phyloP scores from a whole-genome alignment of 2,888 invertebrate genomes.

The Sphaerophoria taeniata region DNA sequence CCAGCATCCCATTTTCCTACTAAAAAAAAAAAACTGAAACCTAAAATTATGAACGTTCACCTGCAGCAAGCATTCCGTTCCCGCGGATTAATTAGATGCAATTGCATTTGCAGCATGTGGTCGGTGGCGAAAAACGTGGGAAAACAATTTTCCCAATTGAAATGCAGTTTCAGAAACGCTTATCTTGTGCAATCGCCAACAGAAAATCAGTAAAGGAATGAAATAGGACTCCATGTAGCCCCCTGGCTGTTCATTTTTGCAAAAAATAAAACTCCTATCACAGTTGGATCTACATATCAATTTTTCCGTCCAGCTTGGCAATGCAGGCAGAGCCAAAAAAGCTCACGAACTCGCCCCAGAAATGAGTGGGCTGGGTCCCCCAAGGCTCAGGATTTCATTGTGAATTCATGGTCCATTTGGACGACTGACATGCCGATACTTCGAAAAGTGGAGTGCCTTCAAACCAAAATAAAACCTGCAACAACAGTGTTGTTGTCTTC shows the following conservation, averaged over 20 bases:
- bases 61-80: constrained; percentile 58
- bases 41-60: constrained; percentile 32
- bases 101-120: too few species aligned
- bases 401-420: constrained; percentile 61
- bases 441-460: constrained; percentile 20
- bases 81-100: constrained; percentile 71
- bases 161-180: constrained; percentile 68
- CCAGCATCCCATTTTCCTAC: background rate
- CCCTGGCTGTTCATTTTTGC: background rate
- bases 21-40: background rate
- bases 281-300: background rate
- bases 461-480: constrained; percentile 2
- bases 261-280: constrained; percentile 9
- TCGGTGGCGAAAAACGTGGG: constrained; percentile 73
- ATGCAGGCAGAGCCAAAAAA: constrained; percentile 30
- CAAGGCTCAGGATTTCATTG: constrained; percentile 7
- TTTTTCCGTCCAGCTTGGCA: constrained; percentile 22
- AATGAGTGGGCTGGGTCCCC: constrained; percentile 42
- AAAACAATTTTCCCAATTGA: constrained; percentile 69
- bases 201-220: constrained; percentile 54
- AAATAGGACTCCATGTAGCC: constrained; percentile 29
- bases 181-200: constrained; percentile 53
- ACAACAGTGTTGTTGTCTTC: constrained; percentile 40
- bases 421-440: background rate
- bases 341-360: constrained; percentile 69